Percentiles rank a stretch among this genome's conserved stretches.
Conservation (phyloP, 2,113 vertebrate genomes). For the Phaethon lepturus region DNA sequence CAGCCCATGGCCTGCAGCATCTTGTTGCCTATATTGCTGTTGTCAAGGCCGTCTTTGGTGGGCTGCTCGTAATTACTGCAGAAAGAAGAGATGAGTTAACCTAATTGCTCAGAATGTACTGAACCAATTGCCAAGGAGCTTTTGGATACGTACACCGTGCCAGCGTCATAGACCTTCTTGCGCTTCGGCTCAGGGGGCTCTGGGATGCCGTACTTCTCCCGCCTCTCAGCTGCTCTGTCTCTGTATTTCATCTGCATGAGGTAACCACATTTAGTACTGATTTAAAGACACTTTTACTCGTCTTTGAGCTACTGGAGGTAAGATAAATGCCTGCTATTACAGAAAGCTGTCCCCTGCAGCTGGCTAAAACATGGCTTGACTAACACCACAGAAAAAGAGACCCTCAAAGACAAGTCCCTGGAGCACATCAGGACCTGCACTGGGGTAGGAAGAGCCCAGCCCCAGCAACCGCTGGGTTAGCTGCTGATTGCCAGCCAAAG, state of each 20-base stretch:
- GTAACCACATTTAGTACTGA: not conserved
- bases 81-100: conserved; percentile 14
- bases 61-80: conserved; percentile 96
- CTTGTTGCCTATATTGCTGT: conserved; percentile 98
- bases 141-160: conserved; percentile 84
- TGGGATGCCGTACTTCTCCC: conserved; percentile 97
- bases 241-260: conserved; percentile 91
- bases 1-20: conserved; percentile 99
- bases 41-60: conserved; percentile 96
- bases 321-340: fast-evolving
- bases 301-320: not conserved
- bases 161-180: conserved; percentile 91
- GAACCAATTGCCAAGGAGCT: not conserved
- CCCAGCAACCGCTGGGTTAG: not conserved
- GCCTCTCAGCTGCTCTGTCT: conserved; percentile 94
- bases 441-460: not conserved
- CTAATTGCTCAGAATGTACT: fast-evolving
- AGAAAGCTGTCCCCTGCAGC: not conserved
- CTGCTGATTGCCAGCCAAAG: fast-evolving
- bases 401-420: not conserved
- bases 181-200: conserved; percentile 95
- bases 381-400: not conserved
- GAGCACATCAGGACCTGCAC: not conserved
- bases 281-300: not conserved
- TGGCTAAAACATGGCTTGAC: not conserved